Conservation (phyloP, 2,797 vertebrate genomes). For the Cyclura pinguis region DNA sequence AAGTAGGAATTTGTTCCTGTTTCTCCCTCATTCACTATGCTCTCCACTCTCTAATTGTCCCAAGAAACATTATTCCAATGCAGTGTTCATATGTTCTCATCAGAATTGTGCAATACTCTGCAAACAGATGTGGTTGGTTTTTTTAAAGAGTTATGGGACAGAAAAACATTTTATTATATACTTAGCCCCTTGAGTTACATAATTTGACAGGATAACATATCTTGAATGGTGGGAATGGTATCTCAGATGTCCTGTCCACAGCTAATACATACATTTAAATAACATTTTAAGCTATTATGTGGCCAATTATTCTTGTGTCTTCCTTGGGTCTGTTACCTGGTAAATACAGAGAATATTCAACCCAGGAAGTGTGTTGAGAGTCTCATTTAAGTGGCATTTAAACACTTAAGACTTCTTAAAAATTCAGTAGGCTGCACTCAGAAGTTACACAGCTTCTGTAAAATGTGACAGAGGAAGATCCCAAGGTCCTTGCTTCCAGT, state of each 20-base stretch:
- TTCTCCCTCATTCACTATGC: neutral
- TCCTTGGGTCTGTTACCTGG: neutral
- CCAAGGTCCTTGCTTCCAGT: neutral
- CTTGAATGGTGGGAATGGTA: neutral
- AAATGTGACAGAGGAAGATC: neutral
- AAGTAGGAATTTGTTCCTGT: neutral
- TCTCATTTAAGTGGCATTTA: no score
- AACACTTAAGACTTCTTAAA: no score
- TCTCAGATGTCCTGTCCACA: neutral
- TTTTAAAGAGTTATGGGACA: no score
- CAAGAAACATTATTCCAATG: neutral
- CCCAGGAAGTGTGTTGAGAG: neutral
- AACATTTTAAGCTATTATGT: neutral
- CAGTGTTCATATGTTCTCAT: neutral
- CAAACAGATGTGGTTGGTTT: neutral
- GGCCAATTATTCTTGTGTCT: neutral
- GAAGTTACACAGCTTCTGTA: no score
- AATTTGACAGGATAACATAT: neutral
- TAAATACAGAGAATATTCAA: neutral
- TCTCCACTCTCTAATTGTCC: neutral
- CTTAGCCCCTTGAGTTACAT: neutral
- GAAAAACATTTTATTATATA: no score
- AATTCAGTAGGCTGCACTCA: no score
- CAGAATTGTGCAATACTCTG: neutral
- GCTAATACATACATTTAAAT: neutral